phyloP scores from a whole-genome alignment of 64 coral and sea anemone species.

The Pachyseris speciosa region DNA sequence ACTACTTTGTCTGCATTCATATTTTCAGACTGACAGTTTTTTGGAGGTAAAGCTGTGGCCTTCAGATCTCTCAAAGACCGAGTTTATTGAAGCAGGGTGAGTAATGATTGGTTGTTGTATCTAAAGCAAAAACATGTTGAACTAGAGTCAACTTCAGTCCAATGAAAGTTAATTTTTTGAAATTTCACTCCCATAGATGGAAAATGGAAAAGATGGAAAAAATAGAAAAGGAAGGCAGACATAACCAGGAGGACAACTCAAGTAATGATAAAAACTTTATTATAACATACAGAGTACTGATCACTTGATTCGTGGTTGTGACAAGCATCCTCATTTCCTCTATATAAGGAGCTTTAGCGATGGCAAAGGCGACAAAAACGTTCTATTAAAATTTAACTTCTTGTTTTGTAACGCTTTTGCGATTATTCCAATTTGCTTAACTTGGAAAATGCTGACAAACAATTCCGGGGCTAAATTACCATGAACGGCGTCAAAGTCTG shows the following conservation, averaged over 20 bases:
- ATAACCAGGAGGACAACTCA: not conserved
- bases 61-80: constrained; percentile 56
- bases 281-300: no score
- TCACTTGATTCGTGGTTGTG: no score
- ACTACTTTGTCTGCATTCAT: not conserved
- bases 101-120: not conserved
- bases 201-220: constrained; percentile 57
- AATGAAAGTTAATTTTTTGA: not conserved
- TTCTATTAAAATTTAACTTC: no score
- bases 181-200: constrained; percentile 48
- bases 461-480: no score
- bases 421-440: no score
- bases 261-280: not conserved
- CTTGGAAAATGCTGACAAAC: no score
- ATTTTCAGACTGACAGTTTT: constrained; percentile 2
- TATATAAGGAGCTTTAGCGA: no score
- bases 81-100: constrained; percentile 76
- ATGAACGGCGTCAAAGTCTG: no score
- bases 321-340: no score
- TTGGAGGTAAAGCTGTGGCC: constrained; percentile 44
- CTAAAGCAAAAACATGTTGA: no score
- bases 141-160: not conserved
- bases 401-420: no score
- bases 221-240: not conserved
- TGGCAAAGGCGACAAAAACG: no score